These are phyloP conservation scores for Leucoma salicis DNA, from an alignment of 2,888 invertebrate genomes.

Conservation along the genomic window DNA sequence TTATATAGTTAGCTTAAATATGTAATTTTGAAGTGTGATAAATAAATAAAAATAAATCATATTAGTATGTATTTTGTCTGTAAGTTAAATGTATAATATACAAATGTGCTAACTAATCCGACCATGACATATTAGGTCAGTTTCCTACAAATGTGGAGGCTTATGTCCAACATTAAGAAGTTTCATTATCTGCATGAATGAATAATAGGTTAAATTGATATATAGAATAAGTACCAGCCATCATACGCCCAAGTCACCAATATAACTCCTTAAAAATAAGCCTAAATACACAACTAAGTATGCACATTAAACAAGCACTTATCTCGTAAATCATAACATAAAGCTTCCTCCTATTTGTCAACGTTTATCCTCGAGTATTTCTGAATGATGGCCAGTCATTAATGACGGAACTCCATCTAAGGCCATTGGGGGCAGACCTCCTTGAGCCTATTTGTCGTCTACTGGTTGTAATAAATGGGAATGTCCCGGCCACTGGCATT, in stretches of 20 bases:
- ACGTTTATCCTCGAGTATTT: slow-evolving; percentile 58
- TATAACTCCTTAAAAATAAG: slow-evolving; percentile 15
- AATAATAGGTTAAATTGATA: too few species aligned
- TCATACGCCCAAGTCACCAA: slow-evolving; percentile 9
- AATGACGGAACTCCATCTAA: slow-evolving; percentile 55
- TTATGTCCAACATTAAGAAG: too few species aligned
- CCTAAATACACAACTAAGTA: slow-evolving; percentile 12
- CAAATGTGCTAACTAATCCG: too few species aligned
- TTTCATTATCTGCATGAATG: too few species aligned
- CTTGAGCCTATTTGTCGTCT: slow-evolving; percentile 64
- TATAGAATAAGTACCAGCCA: too few species aligned
- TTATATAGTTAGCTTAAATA: too few species aligned
- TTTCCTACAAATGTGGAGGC: too few species aligned
- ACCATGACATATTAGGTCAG: too few species aligned
- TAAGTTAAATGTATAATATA: too few species aligned
- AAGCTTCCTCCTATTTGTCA: slow-evolving; percentile 68
- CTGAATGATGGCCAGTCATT: slow-evolving; percentile 68
- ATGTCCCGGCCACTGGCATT: slow-evolving; percentile 52
- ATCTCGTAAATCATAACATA: slow-evolving; percentile 62
- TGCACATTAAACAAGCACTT: slow-evolving; percentile 32
- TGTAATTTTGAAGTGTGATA: too few species aligned
- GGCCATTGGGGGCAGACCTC: slow-evolving; percentile 63
- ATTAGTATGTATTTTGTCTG: too few species aligned
- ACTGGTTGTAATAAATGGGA: slow-evolving; percentile 61
- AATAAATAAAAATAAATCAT: too few species aligned